Evolutionary conservation across 2,888 invertebrate genomes (phyloP), one percentile per base, ranked within the genome.

Genomic region (Sialis fuliginosa): DNA sequence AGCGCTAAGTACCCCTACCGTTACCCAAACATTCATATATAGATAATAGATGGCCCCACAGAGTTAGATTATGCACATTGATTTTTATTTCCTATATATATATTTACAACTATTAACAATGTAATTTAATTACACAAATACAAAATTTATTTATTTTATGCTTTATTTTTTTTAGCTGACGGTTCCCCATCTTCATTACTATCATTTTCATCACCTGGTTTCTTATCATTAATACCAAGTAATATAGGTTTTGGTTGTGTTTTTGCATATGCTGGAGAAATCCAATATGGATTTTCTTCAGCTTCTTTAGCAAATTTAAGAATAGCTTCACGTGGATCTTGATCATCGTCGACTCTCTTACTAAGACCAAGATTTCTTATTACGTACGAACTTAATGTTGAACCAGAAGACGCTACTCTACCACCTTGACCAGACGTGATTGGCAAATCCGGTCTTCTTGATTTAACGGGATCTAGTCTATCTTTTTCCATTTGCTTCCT

Each of bases 201-300:
- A 2, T 22, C 22, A 22, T 22, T 22, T 22, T 22, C 22, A 22
- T 22, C 22, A 22, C 22, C 22, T 22, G 22, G 22, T 22, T 22
- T 22, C 1, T 59, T 64, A 5, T 65, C 63, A 1, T 60, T 61
- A 2, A 63, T 62, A n/a, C 65, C 63, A 48, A 81, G 80, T 57
- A 90, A 87, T 49, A 92, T 82, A 0, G 84, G 74, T 54, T 77
- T 77, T 0, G 95, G 93, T 56, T 95, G 95, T 0, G 89, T 92
- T 57, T 80, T 84, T 44, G 81, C 77, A 58, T 92, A 92, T 1
- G 92, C 92, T 0, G 91, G 92, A 0, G 91, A 80, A 35, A 92
- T 88, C 95, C 95, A 97, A 60, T 91, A 93, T 0, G 96, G 96
- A 71, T 96, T 90, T 60, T 95, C 90, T 44, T 77, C 93, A 0